Conservation (phyloP, 2,797 vertebrate species). For the Garrulus glandarius region DNA sequence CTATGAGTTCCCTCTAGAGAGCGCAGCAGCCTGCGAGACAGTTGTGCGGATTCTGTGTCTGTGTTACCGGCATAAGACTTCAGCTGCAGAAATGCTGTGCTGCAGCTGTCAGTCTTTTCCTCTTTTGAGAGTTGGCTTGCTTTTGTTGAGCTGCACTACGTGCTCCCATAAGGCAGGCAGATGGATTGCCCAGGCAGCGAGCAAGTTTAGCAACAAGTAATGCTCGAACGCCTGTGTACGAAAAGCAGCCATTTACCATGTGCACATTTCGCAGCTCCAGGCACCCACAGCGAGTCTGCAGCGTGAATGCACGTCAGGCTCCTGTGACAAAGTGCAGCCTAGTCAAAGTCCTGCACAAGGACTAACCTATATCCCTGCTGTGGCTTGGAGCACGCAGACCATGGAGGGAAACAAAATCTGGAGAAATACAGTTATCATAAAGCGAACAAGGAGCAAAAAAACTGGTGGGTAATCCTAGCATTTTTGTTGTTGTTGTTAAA, state of each 20-base stretch:
- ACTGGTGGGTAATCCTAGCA: not conserved
- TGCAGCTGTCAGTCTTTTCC: not conserved
- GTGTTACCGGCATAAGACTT: not conserved
- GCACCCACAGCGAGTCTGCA: not conserved
- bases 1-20: slow-evolving; percentile 45
- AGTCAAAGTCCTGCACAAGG: not conserved
- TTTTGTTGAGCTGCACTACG: not conserved
- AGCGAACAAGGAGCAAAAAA: not conserved
- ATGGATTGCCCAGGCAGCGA: not conserved
- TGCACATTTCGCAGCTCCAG: not conserved
- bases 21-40: slow-evolving; percentile 40
- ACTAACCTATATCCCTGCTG: not conserved
- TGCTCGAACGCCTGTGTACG: not conserved
- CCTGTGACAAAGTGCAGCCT: not conserved
- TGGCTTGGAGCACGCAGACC: not conserved
- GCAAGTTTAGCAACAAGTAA: slow-evolving; percentile 28
- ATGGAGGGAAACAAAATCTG: not conserved
- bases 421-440: not conserved
- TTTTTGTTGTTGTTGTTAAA: not conserved
- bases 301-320: accelerated
- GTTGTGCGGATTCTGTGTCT: not conserved
- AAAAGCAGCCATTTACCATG: not conserved
- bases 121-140: not conserved
- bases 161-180: not conserved
- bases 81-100: not conserved